Evolutionary conservation across 2,113 vertebrate species (phyloP).

Genomic region (Orycteropus afer): DNA sequence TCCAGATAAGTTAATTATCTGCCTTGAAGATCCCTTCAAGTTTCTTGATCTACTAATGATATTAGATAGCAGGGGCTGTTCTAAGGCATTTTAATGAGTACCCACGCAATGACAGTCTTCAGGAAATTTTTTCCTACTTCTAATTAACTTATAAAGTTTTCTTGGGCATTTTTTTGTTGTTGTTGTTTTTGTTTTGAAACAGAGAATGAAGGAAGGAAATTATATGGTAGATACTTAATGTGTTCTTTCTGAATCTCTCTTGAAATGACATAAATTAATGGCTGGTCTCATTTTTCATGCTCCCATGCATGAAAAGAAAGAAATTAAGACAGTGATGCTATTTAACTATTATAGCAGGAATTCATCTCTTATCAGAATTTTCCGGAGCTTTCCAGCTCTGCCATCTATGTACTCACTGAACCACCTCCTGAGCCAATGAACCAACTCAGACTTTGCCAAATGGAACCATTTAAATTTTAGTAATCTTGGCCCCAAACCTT

Average conservation of each 20-base stretch:
- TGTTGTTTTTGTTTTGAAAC: slow-evolving; percentile 72
- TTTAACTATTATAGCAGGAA: slow-evolving; percentile 69
- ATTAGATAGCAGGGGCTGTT: slow-evolving; percentile 48
- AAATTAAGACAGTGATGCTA: slow-evolving; percentile 67
- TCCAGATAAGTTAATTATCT: slow-evolving; percentile 62
- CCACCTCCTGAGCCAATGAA: slow-evolving; percentile 27
- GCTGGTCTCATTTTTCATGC: slow-evolving; percentile 69
- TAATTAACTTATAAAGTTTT: slow-evolving; percentile 72
- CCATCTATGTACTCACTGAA: slow-evolving; percentile 4
- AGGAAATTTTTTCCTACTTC: slow-evolving; percentile 64
- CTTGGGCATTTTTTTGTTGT: slow-evolving; percentile 44
- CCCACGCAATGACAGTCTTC: background rate
- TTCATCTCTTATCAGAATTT: slow-evolving; percentile 50
- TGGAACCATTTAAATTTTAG: slow-evolving; percentile 46
- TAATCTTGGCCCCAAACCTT: slow-evolving; percentile 38
- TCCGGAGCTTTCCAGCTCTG: slow-evolving; percentile 10
- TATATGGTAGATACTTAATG: slow-evolving; percentile 68
- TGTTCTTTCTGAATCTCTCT: slow-evolving; percentile 64
- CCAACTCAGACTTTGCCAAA: slow-evolving; percentile 54
- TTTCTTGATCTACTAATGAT: slow-evolving; percentile 64
- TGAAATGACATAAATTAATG: slow-evolving; percentile 74
- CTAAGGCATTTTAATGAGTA: slow-evolving; percentile 58
- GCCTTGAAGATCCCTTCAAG: slow-evolving; percentile 48
- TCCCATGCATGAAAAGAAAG: slow-evolving; percentile 66
- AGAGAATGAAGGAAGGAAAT: slow-evolving; percentile 65